Percentiles rank a stretch among this genome's conserved stretches.
Evolutionary conservation across 2,113 vertebrate species (phyloP).

Genomic region (Hylia prasina): DNA sequence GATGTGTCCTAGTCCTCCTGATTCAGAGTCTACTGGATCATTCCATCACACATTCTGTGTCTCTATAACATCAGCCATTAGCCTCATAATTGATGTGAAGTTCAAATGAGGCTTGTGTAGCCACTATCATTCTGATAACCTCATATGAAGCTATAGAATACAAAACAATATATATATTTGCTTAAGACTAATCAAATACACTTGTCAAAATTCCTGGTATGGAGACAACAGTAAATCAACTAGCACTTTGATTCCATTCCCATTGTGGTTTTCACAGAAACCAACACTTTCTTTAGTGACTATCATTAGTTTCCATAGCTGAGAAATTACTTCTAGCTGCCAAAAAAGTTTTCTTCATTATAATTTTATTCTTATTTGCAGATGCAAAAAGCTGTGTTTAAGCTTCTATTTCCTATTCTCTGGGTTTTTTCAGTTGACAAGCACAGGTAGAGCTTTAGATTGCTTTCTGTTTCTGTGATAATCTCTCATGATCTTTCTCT

Average conservation of each 20-base stretch:
- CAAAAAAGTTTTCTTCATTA: not conserved
- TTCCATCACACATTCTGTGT: not conserved
- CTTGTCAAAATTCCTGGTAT: not conserved
- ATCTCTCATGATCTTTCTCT: not conserved
- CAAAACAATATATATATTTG: not conserved
- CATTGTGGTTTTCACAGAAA: not conserved
- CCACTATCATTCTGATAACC: not conserved
- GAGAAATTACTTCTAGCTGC: not conserved
- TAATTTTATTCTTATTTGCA: not conserved
- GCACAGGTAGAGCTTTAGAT: not conserved
- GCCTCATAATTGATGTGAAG: not conserved
- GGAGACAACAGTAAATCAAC: not conserved
- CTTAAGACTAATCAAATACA: not conserved
- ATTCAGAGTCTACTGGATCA: not conserved
- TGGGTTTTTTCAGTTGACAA: not conserved
- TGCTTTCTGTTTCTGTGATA: not conserved
- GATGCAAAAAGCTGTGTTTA: not conserved
- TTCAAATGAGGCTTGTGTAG: not conserved
- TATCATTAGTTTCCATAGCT: not conserved
- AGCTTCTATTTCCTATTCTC: not conserved
- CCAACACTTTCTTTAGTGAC: not conserved
- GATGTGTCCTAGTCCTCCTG: not conserved
- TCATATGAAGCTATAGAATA: not conserved
- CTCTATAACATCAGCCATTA: not conserved
- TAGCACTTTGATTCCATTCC: not conserved